Conservation (phyloP, 2,888 invertebrate genomes). For the Escarpia spicata region DNA sequence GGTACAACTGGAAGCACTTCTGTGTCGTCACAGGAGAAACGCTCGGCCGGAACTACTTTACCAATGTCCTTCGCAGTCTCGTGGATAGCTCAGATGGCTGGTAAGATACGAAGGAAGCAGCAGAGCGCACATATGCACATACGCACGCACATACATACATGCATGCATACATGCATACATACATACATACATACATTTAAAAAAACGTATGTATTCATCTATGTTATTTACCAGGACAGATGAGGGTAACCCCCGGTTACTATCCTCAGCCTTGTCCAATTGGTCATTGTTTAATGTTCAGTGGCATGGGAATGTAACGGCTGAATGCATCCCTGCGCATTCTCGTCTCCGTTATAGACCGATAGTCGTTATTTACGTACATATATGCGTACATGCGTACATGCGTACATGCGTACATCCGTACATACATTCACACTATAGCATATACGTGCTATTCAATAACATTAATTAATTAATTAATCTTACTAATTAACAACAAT, state of each 20-base stretch:
- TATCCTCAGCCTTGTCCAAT: too few species aligned
- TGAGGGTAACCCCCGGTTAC: too few species aligned
- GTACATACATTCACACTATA: not conserved
- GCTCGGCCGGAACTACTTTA: slow-evolving; percentile 94
- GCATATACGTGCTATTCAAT: too few species aligned
- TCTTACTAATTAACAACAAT: too few species aligned
- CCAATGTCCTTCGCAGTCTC: slow-evolving; percentile 86
- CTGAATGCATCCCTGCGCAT: too few species aligned
- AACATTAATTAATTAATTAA: too few species aligned
- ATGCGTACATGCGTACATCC: not conserved
- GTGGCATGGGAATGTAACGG: too few species aligned
- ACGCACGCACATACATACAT: not conserved
- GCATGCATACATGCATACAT: not conserved
- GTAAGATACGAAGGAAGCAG: not conserved
- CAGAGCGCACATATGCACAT: not conserved
- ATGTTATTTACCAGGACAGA: too few species aligned
- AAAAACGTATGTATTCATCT: not conserved
- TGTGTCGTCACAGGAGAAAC: slow-evolving; percentile 82
- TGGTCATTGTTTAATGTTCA: too few species aligned
- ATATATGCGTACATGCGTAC: not conserved
- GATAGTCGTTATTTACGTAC: not conserved
- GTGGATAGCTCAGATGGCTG: slow-evolving; percentile 32
- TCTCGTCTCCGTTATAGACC: not conserved
- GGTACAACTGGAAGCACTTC: slow-evolving; percentile 97
- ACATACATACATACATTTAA: not conserved